Base-by-base conservation (phyloP, 2,797 vertebrate species). In the Gobionotothen gibberifrons region DNA sequence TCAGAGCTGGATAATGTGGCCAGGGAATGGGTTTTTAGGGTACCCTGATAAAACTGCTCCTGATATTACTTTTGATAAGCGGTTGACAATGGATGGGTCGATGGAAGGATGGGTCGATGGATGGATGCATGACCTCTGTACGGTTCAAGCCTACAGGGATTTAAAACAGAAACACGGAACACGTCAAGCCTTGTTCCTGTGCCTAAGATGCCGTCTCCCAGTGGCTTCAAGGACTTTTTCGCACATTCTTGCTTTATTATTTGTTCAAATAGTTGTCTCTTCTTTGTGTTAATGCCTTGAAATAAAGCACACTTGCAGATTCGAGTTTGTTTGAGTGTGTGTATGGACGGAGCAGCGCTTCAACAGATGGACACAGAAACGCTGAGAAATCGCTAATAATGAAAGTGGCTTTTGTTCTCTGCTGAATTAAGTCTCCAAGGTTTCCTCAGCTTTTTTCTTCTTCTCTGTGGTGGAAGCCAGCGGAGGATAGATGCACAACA, bases 391-490 rank as follows among this genome's bases (percentile, higher is more conserved):
- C 16, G 26, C 4, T 26, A 74, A 83, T 69, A 63, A 84, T 83
- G 59, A 81, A 79, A 83, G 71, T 73, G 17, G 79, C 60, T 78
- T 86, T 88, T 83, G 82, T 86, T 76, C 78, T 74, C 55, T 2
- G 48, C 43, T 81, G 67, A 79, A 52, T 69, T 57, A 82, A 76
- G 42, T 59, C 54, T 62, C 71, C 44, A 19, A 39, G 69, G 64
- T 75, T 75, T 68, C 58, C 67, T 77, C 60, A 15, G 16, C 8
- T 40, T 43, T 74, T 74, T 77, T 57, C 46, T 36, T 61, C 42
- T 55, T 58, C 68, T 74, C 32, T 76, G 57, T 21, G 4, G 10
- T 49, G 47, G 48, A 69, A 79, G 74, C 79, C 77, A 91, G 59
- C 58, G 58, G 70, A 81, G 72, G 68, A 82, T 74, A 57, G 60